Evolutionary conservation across 2,888 invertebrate species (phyloP).

Genomic region (Cosmia trapezina): DNA sequence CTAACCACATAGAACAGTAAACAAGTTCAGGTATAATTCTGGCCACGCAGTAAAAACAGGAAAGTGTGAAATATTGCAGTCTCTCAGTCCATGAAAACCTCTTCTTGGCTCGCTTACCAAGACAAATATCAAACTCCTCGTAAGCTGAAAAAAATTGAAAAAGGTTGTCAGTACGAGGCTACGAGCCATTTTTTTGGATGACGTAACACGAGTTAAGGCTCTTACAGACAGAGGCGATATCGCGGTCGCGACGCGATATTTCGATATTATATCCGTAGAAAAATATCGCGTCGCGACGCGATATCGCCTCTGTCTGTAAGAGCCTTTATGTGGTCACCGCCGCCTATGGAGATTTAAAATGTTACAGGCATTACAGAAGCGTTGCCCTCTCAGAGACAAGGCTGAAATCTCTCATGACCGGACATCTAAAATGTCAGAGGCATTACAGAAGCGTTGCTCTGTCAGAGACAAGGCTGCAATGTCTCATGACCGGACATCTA

Average conservation of each 20-base stretch:
- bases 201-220: neutral
- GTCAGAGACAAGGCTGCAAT: neutral
- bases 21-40: slow-evolving; percentile 63
- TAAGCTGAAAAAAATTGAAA: slow-evolving; percentile 64
- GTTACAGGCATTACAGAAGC: neutral
- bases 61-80: neutral
- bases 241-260: too few species aligned
- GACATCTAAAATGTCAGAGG: neutral
- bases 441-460: neutral
- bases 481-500: neutral
- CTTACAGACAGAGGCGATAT: too few species aligned
- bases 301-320: too few species aligned
- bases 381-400: neutral
- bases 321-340: too few species aligned
- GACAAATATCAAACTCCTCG: slow-evolving; percentile 65
- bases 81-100: neutral
- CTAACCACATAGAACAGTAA: slow-evolving; percentile 65
- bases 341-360: too few species aligned
- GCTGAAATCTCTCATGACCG: neutral
- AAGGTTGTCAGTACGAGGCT: too few species aligned
- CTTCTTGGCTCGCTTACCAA: slow-evolving; percentile 63
- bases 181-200: neutral
- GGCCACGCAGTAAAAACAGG: slow-evolving; percentile 37
- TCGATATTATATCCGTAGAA: too few species aligned
- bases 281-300: too few species aligned